phyloP scores from a whole-genome alignment of 1,140 invertebrate genomes.

The Gerris buenoi region DNA sequence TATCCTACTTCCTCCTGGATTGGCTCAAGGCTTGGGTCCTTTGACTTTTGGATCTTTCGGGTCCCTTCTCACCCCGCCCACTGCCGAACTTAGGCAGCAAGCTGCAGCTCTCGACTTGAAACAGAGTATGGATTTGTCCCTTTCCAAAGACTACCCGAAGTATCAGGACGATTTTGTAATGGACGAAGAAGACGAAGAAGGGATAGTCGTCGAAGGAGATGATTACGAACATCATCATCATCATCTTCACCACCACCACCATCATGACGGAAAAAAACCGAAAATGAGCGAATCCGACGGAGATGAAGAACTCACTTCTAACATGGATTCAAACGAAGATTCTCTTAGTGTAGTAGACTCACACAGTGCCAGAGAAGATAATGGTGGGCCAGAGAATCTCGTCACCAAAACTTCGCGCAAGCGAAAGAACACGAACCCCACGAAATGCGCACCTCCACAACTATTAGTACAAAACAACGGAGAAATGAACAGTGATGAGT shows the following conservation, averaged over 20 bases:
- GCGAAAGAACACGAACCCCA: slow-evolving; percentile 83
- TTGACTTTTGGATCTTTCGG: slow-evolving; percentile 61
- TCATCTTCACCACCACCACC: slow-evolving; percentile 10
- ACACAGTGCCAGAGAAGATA: slow-evolving; percentile 36
- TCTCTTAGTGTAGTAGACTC: slow-evolving; percentile 40
- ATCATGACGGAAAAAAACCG: slow-evolving; percentile 28
- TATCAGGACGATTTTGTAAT: slow-evolving; percentile 32
- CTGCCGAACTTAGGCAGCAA: slow-evolving; percentile 46
- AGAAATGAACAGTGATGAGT: slow-evolving; percentile 45
- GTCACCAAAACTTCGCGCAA: slow-evolving; percentile 40
- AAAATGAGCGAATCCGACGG: slow-evolving; percentile 43
- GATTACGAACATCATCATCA: slow-evolving; percentile 49
- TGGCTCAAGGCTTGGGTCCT: slow-evolving; percentile 43
- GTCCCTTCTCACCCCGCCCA: slow-evolving; percentile 48
- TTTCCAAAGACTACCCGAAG: slow-evolving; percentile 29
- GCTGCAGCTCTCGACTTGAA: slow-evolving; percentile 49
- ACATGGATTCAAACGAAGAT: slow-evolving; percentile 58
- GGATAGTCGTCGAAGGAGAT: slow-evolving; percentile 43
- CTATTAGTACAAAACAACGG: slow-evolving; percentile 33
- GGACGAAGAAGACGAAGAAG: slow-evolving; percentile 41
- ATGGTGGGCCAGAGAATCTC: slow-evolving; percentile 27
- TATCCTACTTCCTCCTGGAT: slow-evolving; percentile 53
- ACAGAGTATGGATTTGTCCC: slow-evolving; percentile 41
- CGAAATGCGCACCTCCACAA: slow-evolving; percentile 50
- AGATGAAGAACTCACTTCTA: slow-evolving; percentile 48